These are phyloP conservation scores for Leistus spinibarbis DNA, from an alignment of 2,888 invertebrate genomes.

Conservation along the genomic window DNA sequence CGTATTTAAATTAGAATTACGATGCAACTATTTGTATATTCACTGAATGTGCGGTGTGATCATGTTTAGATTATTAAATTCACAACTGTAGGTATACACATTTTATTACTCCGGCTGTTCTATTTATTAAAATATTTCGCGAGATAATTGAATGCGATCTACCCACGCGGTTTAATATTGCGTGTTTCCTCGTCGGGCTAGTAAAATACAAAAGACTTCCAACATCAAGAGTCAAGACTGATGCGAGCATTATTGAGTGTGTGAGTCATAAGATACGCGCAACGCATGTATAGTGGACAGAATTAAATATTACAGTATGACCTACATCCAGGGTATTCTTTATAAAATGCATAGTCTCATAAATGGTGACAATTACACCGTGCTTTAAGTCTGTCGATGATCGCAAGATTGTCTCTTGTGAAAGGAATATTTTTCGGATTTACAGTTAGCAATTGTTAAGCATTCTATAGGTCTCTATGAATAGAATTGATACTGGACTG, in stretches of 20 bases:
- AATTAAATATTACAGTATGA: slow-evolving; percentile 14
- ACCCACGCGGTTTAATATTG: slow-evolving; percentile 11
- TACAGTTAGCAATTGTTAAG: too few relatives aligned
- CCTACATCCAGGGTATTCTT: slow-evolving; percentile 9
- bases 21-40: neutral
- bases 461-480: too few relatives aligned
- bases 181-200: slow-evolving; percentile 9
- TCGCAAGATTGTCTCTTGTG: too few relatives aligned
- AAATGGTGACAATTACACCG: too few relatives aligned
- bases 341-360: too few relatives aligned
- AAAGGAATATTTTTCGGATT: too few relatives aligned
- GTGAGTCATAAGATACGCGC: slow-evolving; percentile 1
- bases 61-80: neutral
- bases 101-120: slow-evolving; percentile 5
- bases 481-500: too few relatives aligned
- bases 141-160: slow-evolving; percentile 8
- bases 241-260: neutral
- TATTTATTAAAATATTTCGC: slow-evolving; percentile 26
- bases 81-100: neutral
- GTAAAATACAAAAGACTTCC: slow-evolving; percentile 3
- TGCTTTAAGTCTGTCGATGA: too few relatives aligned
- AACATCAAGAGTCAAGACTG: neutral
- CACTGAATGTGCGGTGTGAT: neutral
- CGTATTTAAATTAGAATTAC: neutral
- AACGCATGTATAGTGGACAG: neutral